Conservation (phyloP, 2,888 invertebrate species). For the Drosophila mulleri region DNA sequence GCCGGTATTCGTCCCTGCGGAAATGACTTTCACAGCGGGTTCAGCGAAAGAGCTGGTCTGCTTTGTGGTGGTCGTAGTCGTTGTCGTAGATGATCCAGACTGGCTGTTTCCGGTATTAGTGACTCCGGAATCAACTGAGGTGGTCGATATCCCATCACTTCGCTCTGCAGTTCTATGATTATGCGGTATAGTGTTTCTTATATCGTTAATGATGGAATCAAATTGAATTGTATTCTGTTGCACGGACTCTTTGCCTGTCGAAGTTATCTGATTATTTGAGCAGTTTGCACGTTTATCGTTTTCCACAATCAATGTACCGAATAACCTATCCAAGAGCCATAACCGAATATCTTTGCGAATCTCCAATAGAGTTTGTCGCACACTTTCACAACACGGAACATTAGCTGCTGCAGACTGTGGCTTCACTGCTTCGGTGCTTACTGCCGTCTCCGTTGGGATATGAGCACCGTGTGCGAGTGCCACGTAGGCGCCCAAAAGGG, state of each 20-base stretch:
- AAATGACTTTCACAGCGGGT: not conserved
- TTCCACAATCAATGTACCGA: constrained; percentile 58
- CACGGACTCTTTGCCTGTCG: constrained; percentile 5
- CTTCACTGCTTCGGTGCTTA: constrained; percentile 32
- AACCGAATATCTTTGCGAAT: constrained; percentile 68
- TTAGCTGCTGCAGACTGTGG: constrained; percentile 18
- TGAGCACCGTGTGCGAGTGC: constrained; percentile 51
- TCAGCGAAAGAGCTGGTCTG: not conserved
- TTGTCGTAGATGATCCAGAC: not conserved
- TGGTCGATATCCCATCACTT: not conserved
- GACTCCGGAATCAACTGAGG: not conserved
- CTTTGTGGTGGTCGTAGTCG: not conserved
- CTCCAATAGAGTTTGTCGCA: constrained; percentile 65
- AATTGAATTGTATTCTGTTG: constrained; percentile 19
- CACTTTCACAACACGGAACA: constrained; percentile 68
- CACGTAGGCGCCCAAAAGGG: constrained; percentile 54
- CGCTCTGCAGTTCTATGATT: constrained; percentile 29
- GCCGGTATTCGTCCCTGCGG: not conserved
- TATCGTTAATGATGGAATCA: constrained; percentile 34
- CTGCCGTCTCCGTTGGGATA: constrained; percentile 44
- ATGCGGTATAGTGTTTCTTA: constrained; percentile 28
- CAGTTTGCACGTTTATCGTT: constrained; percentile 58
- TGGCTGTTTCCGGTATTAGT: not conserved
- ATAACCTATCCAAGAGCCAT: constrained; percentile 64
- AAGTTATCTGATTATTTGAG: constrained; percentile 38